Evolutionary conservation across 2,113 vertebrate genomes (phyloP), one percentile per base, ranked within the genome.

Genomic region (Synodontis membranacea): DNA sequence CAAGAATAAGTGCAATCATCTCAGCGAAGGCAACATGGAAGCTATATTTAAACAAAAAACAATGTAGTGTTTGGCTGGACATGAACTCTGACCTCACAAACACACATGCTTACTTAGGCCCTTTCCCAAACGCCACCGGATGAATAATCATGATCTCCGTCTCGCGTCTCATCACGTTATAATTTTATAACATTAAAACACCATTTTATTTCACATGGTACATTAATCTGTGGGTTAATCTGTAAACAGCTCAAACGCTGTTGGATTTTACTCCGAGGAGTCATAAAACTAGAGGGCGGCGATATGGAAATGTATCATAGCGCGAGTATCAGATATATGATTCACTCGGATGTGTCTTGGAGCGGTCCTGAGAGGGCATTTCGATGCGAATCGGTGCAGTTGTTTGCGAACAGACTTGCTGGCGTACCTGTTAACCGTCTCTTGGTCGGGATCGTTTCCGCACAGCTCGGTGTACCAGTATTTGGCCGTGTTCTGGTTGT

Each of bases 401-500:
- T 7, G 44, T 74, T 42, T 23, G 25, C 2, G 44, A 74, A 44
- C 15, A 37, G 14, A 3, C 2, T 7, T 21, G 17, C 3, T 34
- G 28, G 28, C 4, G 48, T 93, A 95, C 95, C 94, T 95, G 92
- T 94, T 89, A 1, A 93, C 83, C 0, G 91, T 94, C 11, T 88
- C 87, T 0, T 94, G 93, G 89, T 93, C 95, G 79, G 97, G 97
- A 68, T 99, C 97, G 90, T 96, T 97, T 2, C 96, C 92, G 88
- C 97, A 98, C 79, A 99, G 88, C 48, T 98, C 96, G 0, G 96
- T 96, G 23, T 97, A 98, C 93, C 88, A 97, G 92, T 99, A 99
- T 92, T 96, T 96, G 87, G 98, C 98, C 0, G 97, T 99, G 93
- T 99, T 99, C 93, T 98, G 97, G 91, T 98, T 98, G 92, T 99